These are phyloP conservation scores for Choristoneura fumiferana DNA, from an alignment of 1,140 invertebrate species.

Conservation along the genomic window DNA sequence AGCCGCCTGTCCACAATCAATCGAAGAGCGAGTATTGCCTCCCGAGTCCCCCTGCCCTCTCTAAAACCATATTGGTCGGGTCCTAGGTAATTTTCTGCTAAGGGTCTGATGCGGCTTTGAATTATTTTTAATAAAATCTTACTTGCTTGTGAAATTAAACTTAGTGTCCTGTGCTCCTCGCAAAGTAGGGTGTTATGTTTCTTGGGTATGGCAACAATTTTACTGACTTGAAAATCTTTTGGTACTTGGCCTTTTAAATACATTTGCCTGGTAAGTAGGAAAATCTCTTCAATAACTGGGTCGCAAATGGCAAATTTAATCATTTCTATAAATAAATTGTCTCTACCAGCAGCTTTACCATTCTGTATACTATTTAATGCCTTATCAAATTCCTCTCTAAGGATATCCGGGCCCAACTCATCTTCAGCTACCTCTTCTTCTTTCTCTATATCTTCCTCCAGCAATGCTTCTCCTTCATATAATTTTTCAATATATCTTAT, in stretches of 20 bases:
- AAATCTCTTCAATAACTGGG: not conserved
- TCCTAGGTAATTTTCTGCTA: not conserved
- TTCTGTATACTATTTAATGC: constrained; percentile 14
- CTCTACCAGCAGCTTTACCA: constrained; percentile 11
- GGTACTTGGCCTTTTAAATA: constrained; percentile 2
- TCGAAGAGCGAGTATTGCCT: not conserved
- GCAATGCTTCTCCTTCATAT: too few species aligned
- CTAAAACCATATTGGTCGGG: constrained; percentile 13
- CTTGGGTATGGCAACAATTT: constrained; percentile 7
- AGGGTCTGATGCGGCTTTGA: constrained; percentile 4
- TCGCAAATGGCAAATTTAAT: constrained; percentile 2
- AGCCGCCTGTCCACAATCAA: not conserved
- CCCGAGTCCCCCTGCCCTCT: not conserved
- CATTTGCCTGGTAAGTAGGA: not conserved
- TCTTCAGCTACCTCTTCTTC: too few species aligned
- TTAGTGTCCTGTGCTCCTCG: constrained; percentile 12
- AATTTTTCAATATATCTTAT: too few species aligned
- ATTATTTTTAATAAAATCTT: constrained; percentile 15
- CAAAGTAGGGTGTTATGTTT: not conserved
- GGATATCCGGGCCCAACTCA: too few species aligned
- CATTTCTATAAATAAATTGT: constrained; percentile 2
- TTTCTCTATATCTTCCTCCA: too few species aligned
- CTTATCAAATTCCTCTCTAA: too few species aligned
- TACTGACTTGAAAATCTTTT: constrained; percentile 16
- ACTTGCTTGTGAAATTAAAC: not conserved